These are phyloP conservation scores for Phenganax marumi DNA, from an alignment of 92 coral and sea anemone genomes.

Conservation along the genomic window DNA sequence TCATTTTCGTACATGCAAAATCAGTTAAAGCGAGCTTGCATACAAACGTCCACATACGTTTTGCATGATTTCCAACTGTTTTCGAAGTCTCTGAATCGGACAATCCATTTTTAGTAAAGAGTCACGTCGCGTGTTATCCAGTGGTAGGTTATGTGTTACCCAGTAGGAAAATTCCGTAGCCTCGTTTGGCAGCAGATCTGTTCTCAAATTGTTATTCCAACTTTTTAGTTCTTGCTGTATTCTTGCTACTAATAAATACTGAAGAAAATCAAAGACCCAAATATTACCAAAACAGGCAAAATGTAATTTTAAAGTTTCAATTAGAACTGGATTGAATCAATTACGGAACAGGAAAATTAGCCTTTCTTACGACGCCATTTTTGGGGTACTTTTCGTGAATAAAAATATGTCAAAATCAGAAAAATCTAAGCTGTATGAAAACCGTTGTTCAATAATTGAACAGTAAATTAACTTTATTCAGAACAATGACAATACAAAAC, in stretches of 20 bases:
- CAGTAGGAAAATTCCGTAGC: conserved; percentile 91
- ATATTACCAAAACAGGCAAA: background rate
- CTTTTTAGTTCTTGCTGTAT: conserved; percentile 76
- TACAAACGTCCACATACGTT: conserved; percentile 57
- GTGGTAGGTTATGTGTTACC: conserved; percentile 93
- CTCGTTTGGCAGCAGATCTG: conserved; percentile 76
- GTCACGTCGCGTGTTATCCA: conserved; percentile 77
- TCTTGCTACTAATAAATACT: conserved; percentile 72
- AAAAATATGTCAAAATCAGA: too few relatives aligned
- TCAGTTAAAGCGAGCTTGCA: background rate
- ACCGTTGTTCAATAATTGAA: too few relatives aligned
- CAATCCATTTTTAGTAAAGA: conserved; percentile 73
- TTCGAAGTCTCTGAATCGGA: conserved; percentile 80
- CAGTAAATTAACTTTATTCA: too few relatives aligned
- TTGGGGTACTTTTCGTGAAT: too few relatives aligned
- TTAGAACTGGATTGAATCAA: too few relatives aligned
- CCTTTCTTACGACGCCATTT: too few relatives aligned
- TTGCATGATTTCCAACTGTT: conserved; percentile 83
- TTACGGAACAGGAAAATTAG: too few relatives aligned
- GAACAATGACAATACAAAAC: background rate
- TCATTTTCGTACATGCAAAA: background rate
- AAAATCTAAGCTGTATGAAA: too few relatives aligned
- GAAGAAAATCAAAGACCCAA: background rate
- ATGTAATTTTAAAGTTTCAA: too few relatives aligned
- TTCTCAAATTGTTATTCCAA: conserved; percentile 80